Evolutionary conservation across 2,888 invertebrate species (phyloP).

Genomic region (Lochmaea crataegi): DNA sequence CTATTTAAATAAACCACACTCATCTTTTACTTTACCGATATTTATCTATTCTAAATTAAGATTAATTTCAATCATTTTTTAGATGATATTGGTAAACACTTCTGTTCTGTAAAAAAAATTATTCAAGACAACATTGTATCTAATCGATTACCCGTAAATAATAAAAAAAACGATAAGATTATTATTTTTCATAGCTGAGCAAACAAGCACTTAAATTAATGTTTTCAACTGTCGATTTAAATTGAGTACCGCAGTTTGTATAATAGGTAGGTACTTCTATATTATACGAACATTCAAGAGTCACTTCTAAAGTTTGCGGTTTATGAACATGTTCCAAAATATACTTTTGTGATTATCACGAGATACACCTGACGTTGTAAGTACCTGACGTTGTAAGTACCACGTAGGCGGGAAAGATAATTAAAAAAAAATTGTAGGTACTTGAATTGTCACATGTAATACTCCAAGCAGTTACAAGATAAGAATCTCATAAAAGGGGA

Average conservation of each 20-base stretch:
- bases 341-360: not conserved
- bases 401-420: too few species aligned
- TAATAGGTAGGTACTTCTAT: not conserved
- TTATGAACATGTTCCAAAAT: not conserved
- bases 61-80: not conserved
- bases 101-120: not conserved
- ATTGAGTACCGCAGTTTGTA: constrained; percentile 5
- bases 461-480: too few species aligned
- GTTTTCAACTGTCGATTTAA: not conserved
- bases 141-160: not conserved
- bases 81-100: not conserved
- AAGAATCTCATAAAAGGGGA: too few species aligned
- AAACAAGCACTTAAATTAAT: not conserved
- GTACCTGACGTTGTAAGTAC: too few species aligned
- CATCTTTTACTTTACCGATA: not conserved
- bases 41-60: not conserved
- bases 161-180: not conserved
- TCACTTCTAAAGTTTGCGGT: not conserved
- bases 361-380: not conserved
- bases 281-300: not conserved
- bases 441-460: too few species aligned
- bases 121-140: not conserved
- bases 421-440: too few species aligned
- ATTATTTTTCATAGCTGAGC: not conserved
- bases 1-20: too few species aligned